A percentile compares a stretch with the other conserved stretches of the same genome.
These are phyloP conservation scores for Bettongia penicillata DNA, from an alignment of 2,113 vertebrate genomes.

Conservation along the genomic window DNA sequence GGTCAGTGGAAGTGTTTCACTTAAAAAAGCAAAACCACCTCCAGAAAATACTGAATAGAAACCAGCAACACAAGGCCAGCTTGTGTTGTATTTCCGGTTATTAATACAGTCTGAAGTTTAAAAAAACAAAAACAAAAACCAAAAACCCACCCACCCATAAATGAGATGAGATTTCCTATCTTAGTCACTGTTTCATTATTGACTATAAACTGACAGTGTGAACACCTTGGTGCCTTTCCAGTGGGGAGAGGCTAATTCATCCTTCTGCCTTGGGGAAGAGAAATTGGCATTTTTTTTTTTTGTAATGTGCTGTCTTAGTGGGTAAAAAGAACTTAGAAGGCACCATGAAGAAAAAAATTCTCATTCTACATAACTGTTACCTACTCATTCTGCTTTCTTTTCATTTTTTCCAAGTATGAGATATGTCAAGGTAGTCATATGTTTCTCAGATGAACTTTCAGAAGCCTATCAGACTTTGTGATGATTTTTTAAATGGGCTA, in stretches of 20 bases:
- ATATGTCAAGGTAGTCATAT: background rate
- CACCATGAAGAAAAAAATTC: slow-evolving; percentile 41
- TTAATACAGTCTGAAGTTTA: slow-evolving; percentile 77
- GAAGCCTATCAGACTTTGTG: slow-evolving; percentile 36
- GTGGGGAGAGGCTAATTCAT: background rate
- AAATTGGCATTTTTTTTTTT: background rate
- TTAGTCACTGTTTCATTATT: background rate
- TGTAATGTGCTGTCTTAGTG: background rate
- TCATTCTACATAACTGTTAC: background rate
- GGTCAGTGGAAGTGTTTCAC: slow-evolving; percentile 74
- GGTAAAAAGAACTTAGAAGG: slow-evolving; percentile 36
- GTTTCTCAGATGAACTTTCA: slow-evolving; percentile 35
- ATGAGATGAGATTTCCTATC: background rate
- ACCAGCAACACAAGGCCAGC: slow-evolving; percentile 86
- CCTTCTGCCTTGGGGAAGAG: background rate
- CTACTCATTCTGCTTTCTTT: background rate
- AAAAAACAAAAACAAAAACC: slow-evolving; percentile 16
- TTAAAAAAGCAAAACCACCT: slow-evolving; percentile 65
- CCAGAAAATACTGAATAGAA: slow-evolving; percentile 85
- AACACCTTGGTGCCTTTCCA: background rate
- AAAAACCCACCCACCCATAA: slow-evolving; percentile 16
- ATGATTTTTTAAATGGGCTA: slow-evolving; percentile 12
- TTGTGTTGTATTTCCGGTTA: slow-evolving; percentile 79
- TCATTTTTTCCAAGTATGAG: background rate
- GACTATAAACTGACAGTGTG: background rate